These are phyloP conservation scores for Phycodurus eques DNA, from an alignment of 2,113 vertebrate species.

Conservation along the genomic window DNA sequence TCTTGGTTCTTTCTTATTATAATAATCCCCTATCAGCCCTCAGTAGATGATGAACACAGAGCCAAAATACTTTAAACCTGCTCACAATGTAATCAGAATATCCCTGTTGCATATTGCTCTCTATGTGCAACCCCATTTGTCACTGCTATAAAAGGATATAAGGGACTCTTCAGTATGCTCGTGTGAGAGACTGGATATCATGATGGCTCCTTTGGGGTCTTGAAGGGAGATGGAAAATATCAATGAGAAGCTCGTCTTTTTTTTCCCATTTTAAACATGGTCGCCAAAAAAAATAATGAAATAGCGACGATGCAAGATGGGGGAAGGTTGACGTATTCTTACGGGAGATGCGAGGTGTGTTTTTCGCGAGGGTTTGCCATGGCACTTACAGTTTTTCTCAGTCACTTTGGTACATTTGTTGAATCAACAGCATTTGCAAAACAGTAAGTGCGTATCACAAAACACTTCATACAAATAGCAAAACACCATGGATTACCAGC, in stretches of 20 bases:
- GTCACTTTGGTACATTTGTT: too few relatives aligned
- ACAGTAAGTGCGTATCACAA: too few relatives aligned
- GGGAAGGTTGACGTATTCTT: not conserved
- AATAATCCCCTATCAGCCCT: not conserved
- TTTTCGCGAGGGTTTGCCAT: not conserved
- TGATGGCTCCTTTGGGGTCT: slow-evolving; percentile 54
- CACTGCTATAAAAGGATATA: slow-evolving; percentile 37
- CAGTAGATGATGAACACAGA: not conserved
- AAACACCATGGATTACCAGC: too few relatives aligned
- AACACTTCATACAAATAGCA: too few relatives aligned
- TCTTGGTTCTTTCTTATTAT: slow-evolving; percentile 6
- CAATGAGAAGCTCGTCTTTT: slow-evolving; percentile 20
- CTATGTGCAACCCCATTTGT: slow-evolving; percentile 23
- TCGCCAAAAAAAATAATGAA: slow-evolving; percentile 37
- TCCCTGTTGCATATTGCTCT: slow-evolving; percentile 6
- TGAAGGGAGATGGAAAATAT: slow-evolving; percentile 44
- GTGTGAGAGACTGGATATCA: slow-evolving; percentile 45
- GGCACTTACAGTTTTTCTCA: not conserved
- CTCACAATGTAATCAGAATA: slow-evolving; percentile 11
- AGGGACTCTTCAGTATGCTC: slow-evolving; percentile 50
- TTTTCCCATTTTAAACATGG: slow-evolving; percentile 16
- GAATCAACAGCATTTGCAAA: too few relatives aligned
- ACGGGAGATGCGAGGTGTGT: not conserved
- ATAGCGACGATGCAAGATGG: slow-evolving; percentile 17
- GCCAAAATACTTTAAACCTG: slow-evolving; percentile 15